phyloP scores from a whole-genome alignment of 2,113 vertebrate genomes.

The Geococcyx californianus region DNA sequence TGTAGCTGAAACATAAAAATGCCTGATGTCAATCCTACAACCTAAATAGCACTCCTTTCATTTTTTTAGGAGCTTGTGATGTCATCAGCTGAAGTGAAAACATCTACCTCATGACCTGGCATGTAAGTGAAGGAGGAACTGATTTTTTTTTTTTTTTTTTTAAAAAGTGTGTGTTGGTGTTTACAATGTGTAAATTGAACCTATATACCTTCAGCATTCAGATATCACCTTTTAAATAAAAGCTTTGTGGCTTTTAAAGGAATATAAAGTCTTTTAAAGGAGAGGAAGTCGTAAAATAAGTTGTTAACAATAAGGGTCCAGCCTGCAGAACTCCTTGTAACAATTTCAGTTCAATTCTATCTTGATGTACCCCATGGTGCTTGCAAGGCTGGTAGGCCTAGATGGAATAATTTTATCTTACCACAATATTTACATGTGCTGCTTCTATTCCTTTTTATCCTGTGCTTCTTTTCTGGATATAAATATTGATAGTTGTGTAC shows the following conservation, averaged over 20 bases:
- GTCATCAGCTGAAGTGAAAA: constrained; percentile 65
- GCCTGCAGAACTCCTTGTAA: background rate
- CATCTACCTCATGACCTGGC: constrained; percentile 59
- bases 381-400: background rate
- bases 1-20: background rate
- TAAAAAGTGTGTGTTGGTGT: constrained; percentile 9
- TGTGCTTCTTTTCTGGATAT: background rate
- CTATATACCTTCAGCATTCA: background rate
- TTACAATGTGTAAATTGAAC: constrained; percentile 31
- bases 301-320: constrained; percentile 9
- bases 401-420: background rate
- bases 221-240: constrained; percentile 1
- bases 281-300: constrained; percentile 41
- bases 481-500: background rate
- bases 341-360: background rate
- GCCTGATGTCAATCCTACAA: constrained; percentile 24
- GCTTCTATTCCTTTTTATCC: background rate
- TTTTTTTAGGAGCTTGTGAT: constrained; percentile 71
- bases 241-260: constrained; percentile 32
- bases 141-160: background rate
- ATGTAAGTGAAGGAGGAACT: constrained; percentile 66
- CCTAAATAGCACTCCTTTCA: constrained; percentile 63
- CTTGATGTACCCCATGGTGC: background rate
- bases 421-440: background rate
- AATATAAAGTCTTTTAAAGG: constrained; percentile 11